These are phyloP conservation scores for Pogonocichla stellata DNA, from an alignment of 2,113 vertebrate genomes.

Conservation along the genomic window DNA sequence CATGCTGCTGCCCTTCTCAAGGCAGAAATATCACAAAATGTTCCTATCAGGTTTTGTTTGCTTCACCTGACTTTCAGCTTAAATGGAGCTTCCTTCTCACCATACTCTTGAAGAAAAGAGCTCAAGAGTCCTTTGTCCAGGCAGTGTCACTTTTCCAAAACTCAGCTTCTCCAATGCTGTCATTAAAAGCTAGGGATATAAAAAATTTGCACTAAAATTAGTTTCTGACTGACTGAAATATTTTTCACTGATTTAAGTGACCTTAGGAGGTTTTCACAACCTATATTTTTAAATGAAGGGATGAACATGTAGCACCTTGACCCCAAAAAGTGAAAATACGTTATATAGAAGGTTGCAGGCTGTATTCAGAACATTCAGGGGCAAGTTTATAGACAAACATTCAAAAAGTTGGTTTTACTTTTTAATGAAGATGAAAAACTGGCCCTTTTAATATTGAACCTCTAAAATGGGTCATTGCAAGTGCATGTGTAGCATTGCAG, in stretches of 20 bases:
- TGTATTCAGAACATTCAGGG: not conserved
- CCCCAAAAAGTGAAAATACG: not conserved
- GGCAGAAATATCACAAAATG: not conserved
- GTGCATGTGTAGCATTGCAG: not conserved
- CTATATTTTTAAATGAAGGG: not conserved
- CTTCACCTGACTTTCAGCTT: not conserved
- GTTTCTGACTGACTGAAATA: not conserved
- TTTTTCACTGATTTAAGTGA: not conserved
- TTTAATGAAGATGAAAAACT: not conserved
- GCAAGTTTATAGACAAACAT: not conserved
- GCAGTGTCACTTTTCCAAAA: not conserved
- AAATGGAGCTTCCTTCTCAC: not conserved
- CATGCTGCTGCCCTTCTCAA: not conserved
- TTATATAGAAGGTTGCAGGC: not conserved
- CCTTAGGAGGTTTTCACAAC: not conserved
- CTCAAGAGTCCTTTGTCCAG: not conserved
- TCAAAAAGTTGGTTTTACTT: not conserved
- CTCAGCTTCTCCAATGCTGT: not conserved
- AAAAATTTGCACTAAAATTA: not conserved
- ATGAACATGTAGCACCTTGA: not conserved
- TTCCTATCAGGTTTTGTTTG: not conserved
- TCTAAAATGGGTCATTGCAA: conserved; percentile 5
- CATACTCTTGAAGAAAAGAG: not conserved
- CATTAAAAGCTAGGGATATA: not conserved
- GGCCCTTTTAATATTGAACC: not conserved